Base-by-base conservation (phyloP, 1,140 invertebrate species). In the Heliothis subflexa region DNA sequence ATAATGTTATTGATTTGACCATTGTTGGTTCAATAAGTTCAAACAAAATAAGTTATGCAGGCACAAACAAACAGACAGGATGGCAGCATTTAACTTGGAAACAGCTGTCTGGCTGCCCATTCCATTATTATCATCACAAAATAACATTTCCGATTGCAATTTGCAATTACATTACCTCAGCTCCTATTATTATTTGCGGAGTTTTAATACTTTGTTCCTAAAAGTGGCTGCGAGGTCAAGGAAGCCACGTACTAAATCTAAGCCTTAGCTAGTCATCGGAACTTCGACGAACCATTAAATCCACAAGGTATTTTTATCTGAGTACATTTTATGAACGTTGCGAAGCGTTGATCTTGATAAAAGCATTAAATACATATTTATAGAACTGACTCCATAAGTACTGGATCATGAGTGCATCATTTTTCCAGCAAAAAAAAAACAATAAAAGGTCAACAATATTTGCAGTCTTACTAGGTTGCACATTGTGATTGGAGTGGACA, bases 101-200 rank as follows among this genome's bases (percentile, higher is more conserved):
- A 66, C 55, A 28, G 40, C 62, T 66, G 62, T 47, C 62, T 45
- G 16, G 16, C 40, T 47, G 40, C 16, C 40, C 33, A 64, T 28
- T 40, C 25, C 33, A 47, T 66, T 66, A 66, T 66, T 47, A 66
- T 66, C 40, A 66, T 47, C 40, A 47, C n/a, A 16, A 55, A 66
- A 47, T 66, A 47, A 18, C 16, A 21, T 66, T 33, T 28, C 33
- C 40, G 62, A 66, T 66, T 66, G 62, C 62, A 66, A 66, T 66
- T 66, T 18, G 40, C 40, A 66, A 66, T 66, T 66, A 66, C 62
- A 45, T 47, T 66, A 64, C 33, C 16, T 47, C 62, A 11, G n/a
- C 40, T 66, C 3, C 62, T 21, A 45, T 62, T 64, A 64, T 66
- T 47, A 66, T 59, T 25, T 47, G 16, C 47, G 40, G 5, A 66